Conservation (phyloP, 2,888 invertebrate genomes). For the Choreutis nemorana region DNA sequence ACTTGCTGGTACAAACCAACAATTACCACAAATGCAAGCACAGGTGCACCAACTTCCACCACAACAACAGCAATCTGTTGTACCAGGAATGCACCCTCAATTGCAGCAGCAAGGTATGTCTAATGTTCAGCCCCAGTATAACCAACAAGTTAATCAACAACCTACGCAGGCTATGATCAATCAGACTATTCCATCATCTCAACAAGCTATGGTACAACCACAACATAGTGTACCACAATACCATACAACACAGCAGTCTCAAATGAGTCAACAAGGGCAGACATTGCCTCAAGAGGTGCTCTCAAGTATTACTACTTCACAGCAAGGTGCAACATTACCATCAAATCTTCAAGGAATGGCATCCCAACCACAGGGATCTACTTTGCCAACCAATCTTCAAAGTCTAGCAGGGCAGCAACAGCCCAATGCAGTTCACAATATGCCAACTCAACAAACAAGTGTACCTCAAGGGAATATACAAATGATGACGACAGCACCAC, state of each 20-base stretch:
- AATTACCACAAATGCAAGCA: conserved; percentile 60
- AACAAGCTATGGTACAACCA: conserved; percentile 56
- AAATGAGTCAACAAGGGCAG: conserved; percentile 58
- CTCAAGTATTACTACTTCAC: conserved; percentile 55
- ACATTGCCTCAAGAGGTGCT: conserved; percentile 58
- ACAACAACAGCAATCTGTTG: conserved; percentile 58
- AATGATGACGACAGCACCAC: conserved; percentile 61
- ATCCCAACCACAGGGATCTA: conserved; percentile 64
- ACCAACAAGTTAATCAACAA: conserved; percentile 58
- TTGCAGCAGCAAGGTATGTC: conserved; percentile 57
- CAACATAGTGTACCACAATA: conserved; percentile 60
- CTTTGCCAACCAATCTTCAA: conserved; percentile 68
- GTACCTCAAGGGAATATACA: conserved; percentile 68
- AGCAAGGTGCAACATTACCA: conserved; percentile 57
- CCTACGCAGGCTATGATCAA: conserved; percentile 52
- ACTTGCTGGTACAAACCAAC: conserved; percentile 47
- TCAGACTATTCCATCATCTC: conserved; percentile 49
- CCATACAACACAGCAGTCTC: conserved; percentile 54
- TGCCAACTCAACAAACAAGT: conserved; percentile 60
- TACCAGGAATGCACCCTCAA: conserved; percentile 58
- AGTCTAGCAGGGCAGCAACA: conserved; percentile 57
- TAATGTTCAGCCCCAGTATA: conserved; percentile 61
- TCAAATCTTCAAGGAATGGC: conserved; percentile 52
- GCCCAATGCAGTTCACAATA: conserved; percentile 41
- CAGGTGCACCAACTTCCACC: conserved; percentile 59